Percentiles rank a stretch among this genome's conserved stretches.
Conservation (phyloP, 2,797 vertebrate genomes). For the Lacerta bilineata region DNA sequence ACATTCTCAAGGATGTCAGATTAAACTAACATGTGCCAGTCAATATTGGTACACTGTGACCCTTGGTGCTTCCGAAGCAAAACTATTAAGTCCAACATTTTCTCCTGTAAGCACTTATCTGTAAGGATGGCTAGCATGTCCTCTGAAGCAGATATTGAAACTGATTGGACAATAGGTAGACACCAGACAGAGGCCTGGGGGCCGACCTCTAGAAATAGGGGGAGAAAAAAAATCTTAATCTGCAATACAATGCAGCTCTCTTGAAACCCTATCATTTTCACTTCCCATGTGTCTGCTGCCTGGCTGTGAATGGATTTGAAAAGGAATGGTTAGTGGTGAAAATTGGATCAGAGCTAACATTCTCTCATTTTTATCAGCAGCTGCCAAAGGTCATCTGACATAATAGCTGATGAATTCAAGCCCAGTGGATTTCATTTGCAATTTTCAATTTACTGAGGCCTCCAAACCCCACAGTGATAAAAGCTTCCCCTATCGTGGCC, state of each 20-base stretch:
- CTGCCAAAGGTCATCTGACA: slow-evolving; percentile 99
- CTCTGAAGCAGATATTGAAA: slow-evolving; percentile 94
- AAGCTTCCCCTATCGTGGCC: slow-evolving; percentile 97
- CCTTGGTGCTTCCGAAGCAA: slow-evolving; percentile 88
- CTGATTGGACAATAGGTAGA: slow-evolving; percentile 96
- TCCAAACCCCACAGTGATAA: slow-evolving; percentile 94
- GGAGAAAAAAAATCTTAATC: slow-evolving; percentile 97
- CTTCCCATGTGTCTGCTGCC: slow-evolving; percentile 91
- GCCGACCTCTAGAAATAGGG: slow-evolving; percentile 92
- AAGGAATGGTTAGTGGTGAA: slow-evolving; percentile 94
- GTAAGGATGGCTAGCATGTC: slow-evolving; percentile 92
- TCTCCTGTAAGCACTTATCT: slow-evolving; percentile 93
- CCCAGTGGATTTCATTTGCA: slow-evolving; percentile 98
- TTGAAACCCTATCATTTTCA: slow-evolving; percentile 99
- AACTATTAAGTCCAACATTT: slow-evolving; percentile 96
- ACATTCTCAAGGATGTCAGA: slow-evolving; percentile 89
- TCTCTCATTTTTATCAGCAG: slow-evolving; percentile 99
- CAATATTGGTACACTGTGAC: slow-evolving; percentile 92
- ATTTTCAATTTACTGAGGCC: slow-evolving; percentile 99
- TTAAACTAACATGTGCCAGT: slow-evolving; percentile 92
- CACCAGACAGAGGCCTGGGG: slow-evolving; percentile 90
- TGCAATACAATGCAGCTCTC: slow-evolving; percentile 96
- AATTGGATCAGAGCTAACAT: slow-evolving; percentile 99
- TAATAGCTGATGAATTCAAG: slow-evolving; percentile 99
- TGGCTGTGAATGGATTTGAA: slow-evolving; percentile 93